phyloP scores from a whole-genome alignment of 2,888 invertebrate species.

The Conistra vaccinii region DNA sequence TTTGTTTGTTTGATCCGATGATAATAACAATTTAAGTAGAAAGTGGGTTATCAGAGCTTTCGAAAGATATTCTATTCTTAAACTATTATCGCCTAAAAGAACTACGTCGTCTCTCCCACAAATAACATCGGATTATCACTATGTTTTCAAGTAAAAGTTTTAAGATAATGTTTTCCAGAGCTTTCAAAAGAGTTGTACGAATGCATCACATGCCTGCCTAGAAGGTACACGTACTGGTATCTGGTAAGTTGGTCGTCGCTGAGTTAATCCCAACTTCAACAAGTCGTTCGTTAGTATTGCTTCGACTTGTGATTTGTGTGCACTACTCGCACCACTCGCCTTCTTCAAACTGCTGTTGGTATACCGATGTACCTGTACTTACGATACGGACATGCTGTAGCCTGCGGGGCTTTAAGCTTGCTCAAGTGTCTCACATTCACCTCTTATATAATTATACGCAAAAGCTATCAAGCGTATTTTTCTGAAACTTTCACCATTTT shows the following conservation, averaged over 20 bases:
- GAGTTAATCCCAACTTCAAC: slow-evolving; percentile 43
- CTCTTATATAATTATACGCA: not conserved
- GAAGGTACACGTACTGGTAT: not conserved
- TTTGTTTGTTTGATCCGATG: slow-evolving; percentile 11
- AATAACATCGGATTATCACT: slow-evolving; percentile 11
- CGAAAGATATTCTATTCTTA: not conserved
- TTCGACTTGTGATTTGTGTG: slow-evolving; percentile 21
- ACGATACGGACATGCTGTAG: not conserved
- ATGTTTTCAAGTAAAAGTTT: not conserved
- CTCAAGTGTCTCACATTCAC: not conserved
- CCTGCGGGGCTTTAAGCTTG: not conserved
- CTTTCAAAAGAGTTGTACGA: slow-evolving; percentile 1
- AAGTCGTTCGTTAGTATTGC: slow-evolving; percentile 45
- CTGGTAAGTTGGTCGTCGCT: not conserved
- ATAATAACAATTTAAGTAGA: slow-evolving; percentile 1
- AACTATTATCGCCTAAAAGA: not conserved
- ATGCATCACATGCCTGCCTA: not conserved
- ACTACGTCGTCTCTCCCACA: not conserved
- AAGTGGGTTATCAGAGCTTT: slow-evolving; percentile 4
- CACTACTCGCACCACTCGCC: not conserved
- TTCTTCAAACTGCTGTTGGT: not conserved
- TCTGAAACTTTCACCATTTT: too few relatives aligned
- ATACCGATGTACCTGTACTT: too few relatives aligned
- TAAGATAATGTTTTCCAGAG: not conserved
- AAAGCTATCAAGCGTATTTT: too few relatives aligned